phyloP scores from a whole-genome alignment of 1,140 invertebrate species.

The Aphidius ervi region DNA sequence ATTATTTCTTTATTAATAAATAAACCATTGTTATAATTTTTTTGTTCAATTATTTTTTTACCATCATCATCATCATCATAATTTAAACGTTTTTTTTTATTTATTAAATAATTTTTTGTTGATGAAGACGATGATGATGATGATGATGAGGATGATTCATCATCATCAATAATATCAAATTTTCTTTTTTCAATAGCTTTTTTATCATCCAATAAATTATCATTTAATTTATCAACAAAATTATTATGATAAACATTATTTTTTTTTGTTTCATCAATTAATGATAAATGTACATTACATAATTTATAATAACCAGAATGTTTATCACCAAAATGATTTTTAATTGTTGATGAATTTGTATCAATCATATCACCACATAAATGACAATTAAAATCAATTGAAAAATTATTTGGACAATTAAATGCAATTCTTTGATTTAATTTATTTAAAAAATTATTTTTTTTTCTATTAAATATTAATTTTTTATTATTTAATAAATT shows the following conservation, averaged over 20 bases:
- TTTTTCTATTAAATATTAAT: not conserved
- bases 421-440: conserved; percentile 32
- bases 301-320: conserved; percentile 35
- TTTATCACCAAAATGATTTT: conserved; percentile 35
- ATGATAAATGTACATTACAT: conserved; percentile 15
- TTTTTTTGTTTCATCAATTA: no score
- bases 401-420: conserved; percentile 28
- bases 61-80: conserved; percentile 26
- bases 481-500: conserved; percentile 14
- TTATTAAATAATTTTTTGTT: no score
- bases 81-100: no score
- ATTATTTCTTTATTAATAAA: conserved; percentile 39
- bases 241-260: no score
- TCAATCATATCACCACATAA: conserved; percentile 42
- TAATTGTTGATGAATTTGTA: conserved; percentile 35
- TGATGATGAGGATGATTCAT: no score
- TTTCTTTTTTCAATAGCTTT: no score
- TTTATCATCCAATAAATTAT: no score
- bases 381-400: conserved; percentile 40
- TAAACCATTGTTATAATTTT: conserved; percentile 33
- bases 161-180: no score
- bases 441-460: no score
- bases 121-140: no score
- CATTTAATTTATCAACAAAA: no score
- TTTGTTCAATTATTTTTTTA: conserved; percentile 29